Evolutionary conservation across 30 jellyfish, hydroid and myxozoan genomes (phyloP).

Genomic region (Rhopilema esculentum): DNA sequence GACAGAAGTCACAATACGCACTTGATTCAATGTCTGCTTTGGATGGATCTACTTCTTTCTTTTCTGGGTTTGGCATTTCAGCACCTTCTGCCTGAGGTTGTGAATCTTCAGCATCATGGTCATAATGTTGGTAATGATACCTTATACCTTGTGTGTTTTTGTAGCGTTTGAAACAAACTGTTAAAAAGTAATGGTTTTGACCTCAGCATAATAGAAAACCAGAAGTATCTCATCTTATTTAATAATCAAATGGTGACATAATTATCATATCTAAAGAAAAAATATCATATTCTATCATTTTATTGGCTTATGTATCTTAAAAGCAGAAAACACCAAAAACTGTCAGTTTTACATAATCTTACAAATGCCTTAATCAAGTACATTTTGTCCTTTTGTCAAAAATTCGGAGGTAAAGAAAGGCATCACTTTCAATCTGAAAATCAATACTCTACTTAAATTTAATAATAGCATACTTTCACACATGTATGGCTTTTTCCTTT

Average conservation of each 20-base stretch:
- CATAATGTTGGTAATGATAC: constrained; percentile 91
- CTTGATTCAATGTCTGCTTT: constrained; percentile 75
- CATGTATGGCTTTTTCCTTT: constrained; percentile 89
- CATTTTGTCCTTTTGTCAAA: no score
- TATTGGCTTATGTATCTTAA: no score
- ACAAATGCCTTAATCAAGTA: no score
- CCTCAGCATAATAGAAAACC: background rate
- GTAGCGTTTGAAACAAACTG: constrained; percentile 93
- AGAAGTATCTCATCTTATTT: no score
- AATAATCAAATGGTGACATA: no score
- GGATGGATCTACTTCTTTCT: constrained; percentile 65
- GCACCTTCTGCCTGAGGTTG: constrained; percentile 47
- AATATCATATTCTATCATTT: no score
- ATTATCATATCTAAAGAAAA: no score
- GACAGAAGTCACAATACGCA: constrained; percentile 94
- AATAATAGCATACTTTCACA: constrained; percentile 98
- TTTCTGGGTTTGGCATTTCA: constrained; percentile 39
- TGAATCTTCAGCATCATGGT: constrained; percentile 86
- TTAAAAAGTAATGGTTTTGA: background rate
- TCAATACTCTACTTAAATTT: no score
- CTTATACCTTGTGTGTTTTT: constrained; percentile 96
- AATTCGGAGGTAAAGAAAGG: no score
- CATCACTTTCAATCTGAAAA: no score
- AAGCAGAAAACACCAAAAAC: no score
- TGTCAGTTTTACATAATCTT: no score